A percentile compares a stretch with the other conserved stretches of the same genome.
Conservation (phyloP, 2,113 vertebrate species). For the Sus scrofa region DNA sequence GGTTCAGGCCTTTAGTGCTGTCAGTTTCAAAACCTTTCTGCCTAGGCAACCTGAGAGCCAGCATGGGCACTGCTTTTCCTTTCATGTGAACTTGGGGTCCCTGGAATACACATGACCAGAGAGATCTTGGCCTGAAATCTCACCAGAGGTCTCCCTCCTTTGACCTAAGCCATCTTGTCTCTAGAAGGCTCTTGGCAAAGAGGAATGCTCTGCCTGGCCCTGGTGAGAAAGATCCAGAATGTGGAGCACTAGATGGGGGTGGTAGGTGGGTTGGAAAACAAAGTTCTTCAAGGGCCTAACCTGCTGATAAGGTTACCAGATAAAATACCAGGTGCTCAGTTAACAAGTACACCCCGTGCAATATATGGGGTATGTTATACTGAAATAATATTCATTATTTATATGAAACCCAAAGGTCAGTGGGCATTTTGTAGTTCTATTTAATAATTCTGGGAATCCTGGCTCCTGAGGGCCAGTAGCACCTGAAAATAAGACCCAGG, state of each 20-base stretch:
- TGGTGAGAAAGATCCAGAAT: neutral
- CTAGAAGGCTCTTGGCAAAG: neutral
- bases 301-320: neutral
- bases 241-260: fast-evolving
- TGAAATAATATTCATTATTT: neutral
- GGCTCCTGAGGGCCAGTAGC: neutral
- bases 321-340: neutral
- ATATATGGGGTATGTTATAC: neutral
- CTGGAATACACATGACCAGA: neutral
- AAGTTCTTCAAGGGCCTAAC: neutral
- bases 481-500: neutral
- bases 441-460: neutral
- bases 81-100: neutral
- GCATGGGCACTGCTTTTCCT: fast-evolving
- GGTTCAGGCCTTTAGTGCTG: too few species aligned
- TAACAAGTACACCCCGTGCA: neutral
- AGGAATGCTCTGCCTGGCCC: neutral
- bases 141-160: neutral
- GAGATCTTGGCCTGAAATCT: neutral
- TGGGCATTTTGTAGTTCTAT: neutral
- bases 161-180: neutral
- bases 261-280: neutral
- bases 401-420: neutral
- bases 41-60: too few species aligned
- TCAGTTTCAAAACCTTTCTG: neutral